Evolutionary conservation across 2,888 invertebrate genomes (phyloP).

Genomic region (Acanthosepion pharaonis): DNA sequence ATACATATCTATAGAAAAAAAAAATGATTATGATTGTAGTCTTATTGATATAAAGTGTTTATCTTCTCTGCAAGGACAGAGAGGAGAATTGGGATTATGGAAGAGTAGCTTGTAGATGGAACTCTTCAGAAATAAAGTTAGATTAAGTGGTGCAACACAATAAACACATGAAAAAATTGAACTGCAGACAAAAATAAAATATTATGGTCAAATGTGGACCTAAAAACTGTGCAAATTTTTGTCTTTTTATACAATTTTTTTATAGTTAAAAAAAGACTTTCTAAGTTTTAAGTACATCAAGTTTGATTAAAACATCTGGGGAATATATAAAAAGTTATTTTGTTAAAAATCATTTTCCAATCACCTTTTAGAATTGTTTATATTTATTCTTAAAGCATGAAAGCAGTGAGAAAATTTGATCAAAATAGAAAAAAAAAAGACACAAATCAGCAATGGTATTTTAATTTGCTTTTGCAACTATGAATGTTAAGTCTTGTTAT

Average conservation of each 20-base stretch:
- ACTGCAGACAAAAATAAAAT: slow-evolving; percentile 13
- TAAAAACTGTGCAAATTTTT: not conserved
- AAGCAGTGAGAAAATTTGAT: not conserved
- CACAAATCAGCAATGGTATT: not conserved
- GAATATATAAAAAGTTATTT: slow-evolving; percentile 11
- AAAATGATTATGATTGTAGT: not conserved
- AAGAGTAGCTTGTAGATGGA: not conserved
- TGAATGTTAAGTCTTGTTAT: not conserved
- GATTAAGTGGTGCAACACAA: slow-evolving; percentile 24
- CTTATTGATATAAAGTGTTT: not conserved
- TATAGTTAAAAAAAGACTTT: not conserved
- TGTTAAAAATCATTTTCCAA: not conserved
- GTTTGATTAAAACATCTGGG: not conserved
- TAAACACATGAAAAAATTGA: not conserved
- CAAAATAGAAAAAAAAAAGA: not conserved
- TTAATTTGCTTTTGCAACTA: not conserved
- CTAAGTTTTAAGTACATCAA: not conserved
- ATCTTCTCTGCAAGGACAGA: not conserved
- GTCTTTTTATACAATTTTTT: not conserved
- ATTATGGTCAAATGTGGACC: not conserved
- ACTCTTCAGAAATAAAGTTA: slow-evolving; percentile 6
- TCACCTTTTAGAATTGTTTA: not conserved
- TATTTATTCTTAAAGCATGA: not conserved
- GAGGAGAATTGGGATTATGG: not conserved
- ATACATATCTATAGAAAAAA: not conserved